Percentiles rank a stretch among this genome's conserved stretches.
phyloP scores from a whole-genome alignment of 2,113 vertebrate genomes.

The Furnarius figulus region DNA sequence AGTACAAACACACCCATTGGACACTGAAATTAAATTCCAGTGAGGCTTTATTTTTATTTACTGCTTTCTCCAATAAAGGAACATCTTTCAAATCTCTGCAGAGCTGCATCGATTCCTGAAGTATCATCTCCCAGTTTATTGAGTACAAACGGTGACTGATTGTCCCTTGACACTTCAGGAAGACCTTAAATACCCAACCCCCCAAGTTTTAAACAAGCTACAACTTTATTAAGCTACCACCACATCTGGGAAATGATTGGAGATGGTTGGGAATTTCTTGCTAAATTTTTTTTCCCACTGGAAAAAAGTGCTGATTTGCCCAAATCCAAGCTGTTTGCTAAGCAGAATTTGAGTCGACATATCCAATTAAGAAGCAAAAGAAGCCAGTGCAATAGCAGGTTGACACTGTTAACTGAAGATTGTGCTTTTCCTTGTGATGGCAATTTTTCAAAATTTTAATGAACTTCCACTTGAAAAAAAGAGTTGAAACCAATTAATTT shows the following conservation, averaged over 20 bases:
- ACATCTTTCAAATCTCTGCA: slow-evolving; percentile 14
- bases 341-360: background rate
- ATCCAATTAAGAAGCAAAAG: slow-evolving; percentile 41
- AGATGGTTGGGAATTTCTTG: background rate
- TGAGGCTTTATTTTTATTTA: slow-evolving; percentile 28
- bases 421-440: slow-evolving; percentile 32
- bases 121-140: background rate
- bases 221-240: background rate
- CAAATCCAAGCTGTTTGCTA: slow-evolving; percentile 3
- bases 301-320: slow-evolving; percentile 5
- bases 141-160: slow-evolving; percentile 23
- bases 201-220: background rate
- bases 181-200: background rate
- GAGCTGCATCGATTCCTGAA: slow-evolving; percentile 5
- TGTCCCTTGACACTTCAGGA: background rate
- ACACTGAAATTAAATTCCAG: background rate
- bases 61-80: background rate
- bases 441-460: slow-evolving; percentile 52
- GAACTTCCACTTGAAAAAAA: background rate
- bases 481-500: slow-evolving; percentile 45
- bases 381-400: background rate
- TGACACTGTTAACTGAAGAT: slow-evolving; percentile 43
- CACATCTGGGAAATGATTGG: background rate
- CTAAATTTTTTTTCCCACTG: background rate
- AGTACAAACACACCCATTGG: background rate